Base-by-base conservation (phyloP, 2,113 vertebrate species). In the Odocoileus virginianus region DNA sequence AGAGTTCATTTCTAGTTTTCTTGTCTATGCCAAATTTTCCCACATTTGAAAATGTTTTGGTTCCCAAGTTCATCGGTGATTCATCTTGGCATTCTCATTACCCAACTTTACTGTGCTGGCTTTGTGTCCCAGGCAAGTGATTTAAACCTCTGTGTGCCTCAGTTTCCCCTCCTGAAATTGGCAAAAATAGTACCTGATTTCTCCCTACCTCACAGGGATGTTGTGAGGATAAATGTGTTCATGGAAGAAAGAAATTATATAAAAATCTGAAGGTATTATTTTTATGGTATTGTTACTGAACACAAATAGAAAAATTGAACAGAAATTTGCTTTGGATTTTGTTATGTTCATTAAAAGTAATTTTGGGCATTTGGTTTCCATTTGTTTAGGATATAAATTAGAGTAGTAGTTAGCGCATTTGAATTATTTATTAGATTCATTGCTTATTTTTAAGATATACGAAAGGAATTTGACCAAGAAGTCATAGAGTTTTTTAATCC, bases 131-230 rank as follows among this genome's bases (percentile, higher is more conserved):
- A 45, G 67, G 45, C 52, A 98, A 89, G 27, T 96, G 93, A 85
- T 60, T 92, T 78, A n/a, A 97, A 74, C 67, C 36, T 95, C 43
- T 91, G 21, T 95, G 74, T 97, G 81, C 88, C 60, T 96, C 71
- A 95, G 6, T 94, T 95, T 97, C 23, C 55, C 67, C 25, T 87
- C 52, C 55, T 96, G 57, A 98, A 95, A 96, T 97, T 95, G 92
- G 84, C 88, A 84, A 76, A 94, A 95, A 76, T 61, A 95, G 91
- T 96, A 91, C 36, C 36, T 95, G 85, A 74, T 97, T 95, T 93
- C 54, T 89, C 94, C 97, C 97, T 98, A 97, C 98, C 98, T 98
- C 98, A 98, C 95, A 98, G 98, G 96, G 97, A 95, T 98, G 98
- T 98, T 98, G 98, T 98, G 97, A 98, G 98, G 98, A 97, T 97